A percentile compares a stretch with the other conserved stretches of the same genome.
phyloP scores from a whole-genome alignment of 2,797 vertebrate genomes.

The Clarias laeviceps region DNA sequence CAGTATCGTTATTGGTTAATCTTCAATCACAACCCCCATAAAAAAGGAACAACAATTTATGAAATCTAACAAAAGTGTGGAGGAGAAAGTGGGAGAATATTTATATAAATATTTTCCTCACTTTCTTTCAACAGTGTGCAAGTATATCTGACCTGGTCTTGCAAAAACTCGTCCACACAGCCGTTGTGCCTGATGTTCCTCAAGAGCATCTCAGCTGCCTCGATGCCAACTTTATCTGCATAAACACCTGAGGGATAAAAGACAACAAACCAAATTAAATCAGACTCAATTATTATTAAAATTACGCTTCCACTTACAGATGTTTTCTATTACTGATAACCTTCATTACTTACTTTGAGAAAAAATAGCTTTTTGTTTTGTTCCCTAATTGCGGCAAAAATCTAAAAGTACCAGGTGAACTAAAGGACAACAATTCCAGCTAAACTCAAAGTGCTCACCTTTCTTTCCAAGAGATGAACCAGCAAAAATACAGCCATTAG shows the following conservation, averaged over 20 bases:
- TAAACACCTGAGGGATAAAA: conserved; percentile 78
- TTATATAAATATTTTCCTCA: background rate
- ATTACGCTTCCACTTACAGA: background rate
- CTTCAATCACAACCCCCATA: background rate
- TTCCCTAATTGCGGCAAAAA: background rate
- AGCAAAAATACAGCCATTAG: conserved; percentile 92
- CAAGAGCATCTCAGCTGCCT: conserved; percentile 93
- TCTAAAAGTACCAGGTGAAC: background rate
- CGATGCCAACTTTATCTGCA: conserved; percentile 89
- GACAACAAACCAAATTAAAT: background rate
- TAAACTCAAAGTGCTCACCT: conserved; percentile 73
- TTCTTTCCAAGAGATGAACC: conserved; percentile 95
- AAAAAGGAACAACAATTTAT: background rate
- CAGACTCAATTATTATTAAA: background rate
- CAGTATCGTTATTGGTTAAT: background rate
- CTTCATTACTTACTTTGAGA: background rate
- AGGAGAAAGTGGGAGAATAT: background rate
- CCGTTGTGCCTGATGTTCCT: conserved; percentile 91
- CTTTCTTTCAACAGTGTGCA: background rate
- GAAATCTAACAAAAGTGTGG: background rate
- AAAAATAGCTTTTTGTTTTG: background rate
- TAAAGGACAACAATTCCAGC: background rate
- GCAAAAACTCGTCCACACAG: conserved; percentile 93
- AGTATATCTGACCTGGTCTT: conserved; percentile 85
- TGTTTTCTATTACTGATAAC: background rate